phyloP scores from a whole-genome alignment of 1,140 invertebrate genomes.

The Scaptomyza montana region DNA sequence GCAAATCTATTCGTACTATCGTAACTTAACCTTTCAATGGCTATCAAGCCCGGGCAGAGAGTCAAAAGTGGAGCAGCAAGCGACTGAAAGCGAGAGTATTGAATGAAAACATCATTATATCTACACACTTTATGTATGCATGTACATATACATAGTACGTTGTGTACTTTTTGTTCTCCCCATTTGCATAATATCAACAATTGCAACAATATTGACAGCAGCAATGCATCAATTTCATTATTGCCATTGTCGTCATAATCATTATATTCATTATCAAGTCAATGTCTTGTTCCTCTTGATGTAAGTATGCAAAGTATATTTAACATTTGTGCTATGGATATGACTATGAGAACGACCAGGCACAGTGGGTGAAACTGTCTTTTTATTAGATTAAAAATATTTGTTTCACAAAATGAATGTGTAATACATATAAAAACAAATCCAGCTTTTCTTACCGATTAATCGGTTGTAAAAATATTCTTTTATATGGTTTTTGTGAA shows the following conservation, averaged over 20 bases:
- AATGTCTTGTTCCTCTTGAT: slow-evolving; percentile 25
- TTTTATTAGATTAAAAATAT: too few species aligned
- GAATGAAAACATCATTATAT: slow-evolving; percentile 11
- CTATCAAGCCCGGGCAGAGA: slow-evolving; percentile 38
- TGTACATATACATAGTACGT: too few species aligned
- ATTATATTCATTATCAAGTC: slow-evolving; percentile 40
- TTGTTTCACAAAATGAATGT: too few species aligned
- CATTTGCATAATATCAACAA: slow-evolving; percentile 62
- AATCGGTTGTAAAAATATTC: too few species aligned
- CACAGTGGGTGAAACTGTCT: neutral
- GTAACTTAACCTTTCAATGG: slow-evolving; percentile 36
- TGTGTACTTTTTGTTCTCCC: neutral
- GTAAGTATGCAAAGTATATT: neutral
- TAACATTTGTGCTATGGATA: neutral
- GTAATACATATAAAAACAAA: too few species aligned
- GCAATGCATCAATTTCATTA: slow-evolving; percentile 26
- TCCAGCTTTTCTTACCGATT: too few species aligned
- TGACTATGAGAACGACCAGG: neutral
- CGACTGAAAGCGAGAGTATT: slow-evolving; percentile 11
- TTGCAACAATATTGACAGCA: slow-evolving; percentile 32
- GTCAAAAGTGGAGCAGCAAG: neutral
- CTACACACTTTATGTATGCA: neutral
- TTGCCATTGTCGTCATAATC: slow-evolving; percentile 25
- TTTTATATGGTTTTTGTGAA: too few species aligned
- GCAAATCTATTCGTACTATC: slow-evolving; percentile 9